Evolutionary conservation across 2,113 vertebrate genomes (phyloP).

Genomic region (Enhydra lutris): DNA sequence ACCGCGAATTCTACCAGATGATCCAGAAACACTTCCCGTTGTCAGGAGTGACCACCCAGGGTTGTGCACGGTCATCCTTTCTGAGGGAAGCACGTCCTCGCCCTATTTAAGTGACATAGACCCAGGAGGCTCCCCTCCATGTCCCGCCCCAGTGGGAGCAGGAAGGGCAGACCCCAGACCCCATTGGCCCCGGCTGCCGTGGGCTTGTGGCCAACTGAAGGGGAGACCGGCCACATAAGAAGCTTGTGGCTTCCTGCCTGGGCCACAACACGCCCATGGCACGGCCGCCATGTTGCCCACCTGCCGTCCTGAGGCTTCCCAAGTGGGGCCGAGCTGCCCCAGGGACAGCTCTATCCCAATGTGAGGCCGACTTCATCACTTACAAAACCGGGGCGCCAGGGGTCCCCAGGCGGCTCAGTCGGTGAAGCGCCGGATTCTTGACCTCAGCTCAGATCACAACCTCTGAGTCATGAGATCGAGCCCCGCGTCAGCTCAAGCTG

Average conservation of each 20-base stretch:
- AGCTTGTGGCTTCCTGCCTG: rapidly evolving
- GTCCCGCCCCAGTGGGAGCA: rapidly evolving
- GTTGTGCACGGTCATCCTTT: background rate
- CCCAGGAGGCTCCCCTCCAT: too few relatives aligned
- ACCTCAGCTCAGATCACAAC: background rate
- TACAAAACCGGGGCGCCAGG: background rate
- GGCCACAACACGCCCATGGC: too few relatives aligned
- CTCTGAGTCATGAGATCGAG: too few relatives aligned
- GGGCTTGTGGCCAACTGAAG: rapidly evolving
- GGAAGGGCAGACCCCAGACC: background rate
- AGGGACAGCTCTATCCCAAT: background rate
- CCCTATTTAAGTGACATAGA: background rate
- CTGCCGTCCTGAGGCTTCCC: background rate
- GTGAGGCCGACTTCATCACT: background rate
- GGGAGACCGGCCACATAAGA: rapidly evolving
- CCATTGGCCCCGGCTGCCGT: rapidly evolving
- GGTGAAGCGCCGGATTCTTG: too few relatives aligned
- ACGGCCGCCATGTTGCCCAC: rapidly evolving
- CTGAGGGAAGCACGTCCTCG: background rate
- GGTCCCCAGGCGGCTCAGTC: too few relatives aligned
- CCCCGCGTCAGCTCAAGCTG: too few relatives aligned
- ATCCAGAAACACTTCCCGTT: background rate
- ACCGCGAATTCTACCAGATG: rapidly evolving
- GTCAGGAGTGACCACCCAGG: background rate
- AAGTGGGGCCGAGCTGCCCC: background rate